These are phyloP conservation scores for Anastrepha ludens DNA, from an alignment of 1,140 invertebrate species.

Conservation along the genomic window DNA sequence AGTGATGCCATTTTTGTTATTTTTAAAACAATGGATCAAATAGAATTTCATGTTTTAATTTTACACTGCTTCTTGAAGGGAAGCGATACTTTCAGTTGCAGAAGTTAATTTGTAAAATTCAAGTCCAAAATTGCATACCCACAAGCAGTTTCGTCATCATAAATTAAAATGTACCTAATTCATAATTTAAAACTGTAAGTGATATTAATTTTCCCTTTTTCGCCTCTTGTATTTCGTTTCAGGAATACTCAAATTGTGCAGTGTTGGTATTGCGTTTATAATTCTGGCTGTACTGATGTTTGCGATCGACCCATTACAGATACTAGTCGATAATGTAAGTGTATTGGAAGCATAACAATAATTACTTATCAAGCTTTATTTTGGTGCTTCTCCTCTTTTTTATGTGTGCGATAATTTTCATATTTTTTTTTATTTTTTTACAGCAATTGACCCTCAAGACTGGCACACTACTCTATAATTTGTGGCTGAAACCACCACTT, in stretches of 20 bases:
- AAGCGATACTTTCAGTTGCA: too few relatives aligned
- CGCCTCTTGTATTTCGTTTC: constrained; percentile 56
- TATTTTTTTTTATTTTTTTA: constrained; percentile 60
- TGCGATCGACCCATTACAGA: constrained; percentile 75
- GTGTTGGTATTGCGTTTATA: constrained; percentile 71
- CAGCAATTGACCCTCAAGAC: constrained; percentile 77
- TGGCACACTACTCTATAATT: constrained; percentile 77
- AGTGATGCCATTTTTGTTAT: too few relatives aligned
- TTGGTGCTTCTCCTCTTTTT: not conserved
- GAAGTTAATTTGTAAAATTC: too few relatives aligned
- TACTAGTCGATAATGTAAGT: constrained; percentile 76
- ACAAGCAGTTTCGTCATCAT: not conserved
- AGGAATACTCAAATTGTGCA: constrained; percentile 68
- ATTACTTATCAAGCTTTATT: not conserved
- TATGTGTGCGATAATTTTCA: not conserved
- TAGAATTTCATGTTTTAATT: too few relatives aligned
- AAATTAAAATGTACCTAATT: not conserved
- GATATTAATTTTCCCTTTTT: constrained; percentile 17
- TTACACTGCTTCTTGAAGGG: too few relatives aligned
- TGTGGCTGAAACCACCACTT: constrained; percentile 83
- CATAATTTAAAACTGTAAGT: not conserved
- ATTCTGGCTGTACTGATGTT: constrained; percentile 75
- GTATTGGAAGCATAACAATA: not conserved
- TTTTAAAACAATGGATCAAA: too few relatives aligned
- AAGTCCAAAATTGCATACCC: too few relatives aligned